These are phyloP conservation scores for Gymnogyps californianus DNA, from an alignment of 2,113 vertebrate genomes.

Conservation along the genomic window DNA sequence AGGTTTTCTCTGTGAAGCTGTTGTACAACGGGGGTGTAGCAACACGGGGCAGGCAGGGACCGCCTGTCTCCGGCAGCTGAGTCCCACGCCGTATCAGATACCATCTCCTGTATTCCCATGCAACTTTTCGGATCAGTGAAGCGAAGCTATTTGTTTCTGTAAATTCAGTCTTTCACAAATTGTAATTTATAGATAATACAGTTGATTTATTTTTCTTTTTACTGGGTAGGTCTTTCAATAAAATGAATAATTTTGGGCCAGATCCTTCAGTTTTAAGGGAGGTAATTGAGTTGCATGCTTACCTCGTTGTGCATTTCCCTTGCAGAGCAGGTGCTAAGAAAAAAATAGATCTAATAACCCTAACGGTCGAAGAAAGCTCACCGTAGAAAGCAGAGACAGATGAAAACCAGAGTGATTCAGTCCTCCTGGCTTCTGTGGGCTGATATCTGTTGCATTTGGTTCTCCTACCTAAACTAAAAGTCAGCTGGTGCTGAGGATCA, in stretches of 20 bases:
- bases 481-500: not conserved
- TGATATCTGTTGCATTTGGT: not conserved
- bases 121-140: accelerated
- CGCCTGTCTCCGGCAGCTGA: no score
- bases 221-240: not conserved
- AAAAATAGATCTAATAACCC: not conserved
- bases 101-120: accelerated
- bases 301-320: accelerated
- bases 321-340: not conserved
- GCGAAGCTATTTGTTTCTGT: not conserved
- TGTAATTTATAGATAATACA: not conserved
- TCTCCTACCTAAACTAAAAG: not conserved
- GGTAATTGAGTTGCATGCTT: not conserved
- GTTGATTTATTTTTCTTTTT: not conserved
- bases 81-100: accelerated
- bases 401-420: not conserved
- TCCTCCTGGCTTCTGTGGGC: not conserved
- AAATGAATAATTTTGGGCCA: not conserved
- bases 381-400: not conserved
- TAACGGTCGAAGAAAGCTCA: not conserved
- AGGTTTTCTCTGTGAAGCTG: not conserved
- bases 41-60: accelerated
- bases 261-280: not conserved
- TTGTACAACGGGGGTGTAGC: not conserved
- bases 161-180: not conserved